These are phyloP conservation scores for Brachirus orientalis DNA, from an alignment of 2,113 vertebrate species.

Conservation along the genomic window DNA sequence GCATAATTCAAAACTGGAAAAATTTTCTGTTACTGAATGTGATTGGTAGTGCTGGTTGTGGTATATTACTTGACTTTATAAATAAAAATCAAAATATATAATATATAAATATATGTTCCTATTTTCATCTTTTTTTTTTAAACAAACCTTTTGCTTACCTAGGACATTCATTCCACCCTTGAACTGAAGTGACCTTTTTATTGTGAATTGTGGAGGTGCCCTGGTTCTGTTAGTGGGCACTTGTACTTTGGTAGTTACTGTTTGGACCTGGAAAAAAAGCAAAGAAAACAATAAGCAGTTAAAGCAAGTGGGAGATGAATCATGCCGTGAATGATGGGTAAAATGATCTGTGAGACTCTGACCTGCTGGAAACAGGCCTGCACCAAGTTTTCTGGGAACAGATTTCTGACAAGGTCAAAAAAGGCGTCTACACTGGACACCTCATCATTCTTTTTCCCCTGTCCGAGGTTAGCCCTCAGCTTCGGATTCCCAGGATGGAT, in stretches of 20 bases:
- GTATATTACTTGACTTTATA: not conserved
- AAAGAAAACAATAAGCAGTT: constrained; percentile 16
- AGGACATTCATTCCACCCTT: constrained; percentile 99
- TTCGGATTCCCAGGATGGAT: constrained; percentile 98
- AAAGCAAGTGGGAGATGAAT: constrained; percentile 11
- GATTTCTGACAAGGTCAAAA: constrained; percentile 95
- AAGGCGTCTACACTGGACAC: constrained; percentile 97
- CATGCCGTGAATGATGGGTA: not conserved
- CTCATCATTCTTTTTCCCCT: constrained; percentile 96
- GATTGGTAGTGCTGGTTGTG: no score
- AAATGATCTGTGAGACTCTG: constrained; percentile 8
- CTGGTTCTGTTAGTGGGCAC: constrained; percentile 88
- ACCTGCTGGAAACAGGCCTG: constrained; percentile 99
- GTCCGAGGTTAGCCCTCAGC: constrained; percentile 91
- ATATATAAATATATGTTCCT: no score
- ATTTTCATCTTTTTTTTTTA: constrained; percentile 19
- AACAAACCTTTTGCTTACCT: constrained; percentile 81
- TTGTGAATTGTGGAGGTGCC: constrained; percentile 81
- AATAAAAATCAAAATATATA: not conserved
- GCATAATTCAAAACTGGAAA: no score
- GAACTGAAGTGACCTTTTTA: constrained; percentile 94
- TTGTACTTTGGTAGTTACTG: constrained; percentile 89
- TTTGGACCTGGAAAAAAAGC: constrained; percentile 89
- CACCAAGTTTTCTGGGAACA: constrained; percentile 97
- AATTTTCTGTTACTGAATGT: no score